Percentiles rank a stretch among this genome's conserved stretches.
Evolutionary conservation across 1,140 invertebrate species (phyloP).

Genomic region (Plectus sambesii): DNA sequence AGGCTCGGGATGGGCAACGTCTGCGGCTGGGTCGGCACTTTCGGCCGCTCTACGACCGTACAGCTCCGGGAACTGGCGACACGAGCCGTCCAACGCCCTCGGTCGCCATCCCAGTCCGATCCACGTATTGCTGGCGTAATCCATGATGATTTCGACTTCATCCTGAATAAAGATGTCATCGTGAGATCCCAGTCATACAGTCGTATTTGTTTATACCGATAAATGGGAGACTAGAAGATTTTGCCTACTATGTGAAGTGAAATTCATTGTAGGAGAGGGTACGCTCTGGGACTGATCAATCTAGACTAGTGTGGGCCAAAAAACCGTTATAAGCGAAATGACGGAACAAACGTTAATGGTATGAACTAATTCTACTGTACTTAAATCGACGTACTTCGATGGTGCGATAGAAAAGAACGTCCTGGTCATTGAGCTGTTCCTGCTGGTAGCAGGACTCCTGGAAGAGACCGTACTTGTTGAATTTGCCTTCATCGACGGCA

Average conservation of each 20-base stretch:
- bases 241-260: too few species aligned
- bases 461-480: constrained; percentile 22
- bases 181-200: constrained; percentile 8
- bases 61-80: constrained; percentile 24
- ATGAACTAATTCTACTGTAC: too few species aligned
- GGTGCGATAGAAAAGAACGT: constrained; percentile 20
- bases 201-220: too few species aligned
- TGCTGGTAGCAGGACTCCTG: constrained; percentile 17
- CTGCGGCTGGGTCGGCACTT: too few species aligned
- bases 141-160: constrained; percentile 42
- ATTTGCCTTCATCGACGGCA: constrained; percentile 14
- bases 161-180: constrained; percentile 13
- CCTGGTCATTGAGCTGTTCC: constrained; percentile 15
- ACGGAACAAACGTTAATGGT: background rate
- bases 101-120: constrained; percentile 45
- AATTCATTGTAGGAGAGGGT: too few species aligned
- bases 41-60: too few species aligned
- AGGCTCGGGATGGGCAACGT: too few species aligned
- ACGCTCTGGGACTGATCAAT: too few species aligned
- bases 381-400: too few species aligned
- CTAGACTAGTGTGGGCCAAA: too few species aligned
- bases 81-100: constrained; percentile 20
- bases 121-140: constrained; percentile 39
- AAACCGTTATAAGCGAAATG: too few species aligned
- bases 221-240: too few species aligned